Base-by-base conservation (phyloP, 1,140 invertebrate species). In the Adoxophyes honmai region DNA sequence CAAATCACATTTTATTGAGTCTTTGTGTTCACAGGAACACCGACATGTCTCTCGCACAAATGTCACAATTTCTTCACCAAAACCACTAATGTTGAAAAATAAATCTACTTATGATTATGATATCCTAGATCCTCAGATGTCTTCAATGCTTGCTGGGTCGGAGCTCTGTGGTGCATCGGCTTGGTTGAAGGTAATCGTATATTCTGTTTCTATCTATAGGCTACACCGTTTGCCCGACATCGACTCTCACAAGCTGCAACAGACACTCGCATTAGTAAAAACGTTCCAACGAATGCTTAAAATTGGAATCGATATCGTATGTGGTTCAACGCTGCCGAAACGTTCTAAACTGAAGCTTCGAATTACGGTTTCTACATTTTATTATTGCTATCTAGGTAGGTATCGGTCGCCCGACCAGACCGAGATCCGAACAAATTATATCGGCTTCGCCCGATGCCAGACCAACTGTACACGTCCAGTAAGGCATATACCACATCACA, bases 81-180 rank as follows among this genome's bases (percentile, higher is more conserved):
- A 75, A 78, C 61, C 75, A 86, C 74, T 74, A 68, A 66, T 71
- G 69, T 73, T 75, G 66, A 70, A 81, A 80, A 82, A 67, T 73
- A 84, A 78, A 83, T 72, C 65, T 80, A 79, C 66, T 78, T 77
- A 69, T 55, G 55, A 73, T 66, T 70, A 70, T 72, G 65, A 76
- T 83, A 81, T 67, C 73, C 74, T 93, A 92, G 91, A 94, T 95
- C 94, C 94, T 94, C 94, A 95, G 94, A 95, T 95, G 94, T 95
- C 94, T 94, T 95, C 94, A 95, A 95, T 95, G 94, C 94, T 93
- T 94, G 94, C 94, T 94, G 93, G 92, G 92, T 94, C 91, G 91
- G 92, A 90, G 90, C 93, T 94, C 92, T 93, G 88, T 86, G 88
- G 61, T 76, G 60, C 71, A 78, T 78, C 62, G 64, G 70, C 65